These are phyloP conservation scores for Lucifuga dentata DNA, from an alignment of 2,113 vertebrate species.

Conservation along the genomic window DNA sequence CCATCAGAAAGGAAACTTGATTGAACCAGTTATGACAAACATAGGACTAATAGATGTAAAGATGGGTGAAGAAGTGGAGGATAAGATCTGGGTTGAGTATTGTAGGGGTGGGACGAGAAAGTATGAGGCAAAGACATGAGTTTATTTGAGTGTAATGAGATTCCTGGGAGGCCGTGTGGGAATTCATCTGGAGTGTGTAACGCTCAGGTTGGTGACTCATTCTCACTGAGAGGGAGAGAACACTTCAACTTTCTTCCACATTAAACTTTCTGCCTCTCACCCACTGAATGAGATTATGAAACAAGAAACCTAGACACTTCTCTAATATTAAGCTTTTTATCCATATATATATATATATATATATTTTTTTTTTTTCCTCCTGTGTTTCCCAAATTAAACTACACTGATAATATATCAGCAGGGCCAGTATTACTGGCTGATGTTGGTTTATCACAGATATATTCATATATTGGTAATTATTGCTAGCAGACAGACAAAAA, in stretches of 20 bases:
- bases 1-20: conserved; percentile 20
- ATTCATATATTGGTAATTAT: too few species aligned
- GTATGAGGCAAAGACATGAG: conserved; percentile 23
- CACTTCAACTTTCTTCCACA: conserved; percentile 21
- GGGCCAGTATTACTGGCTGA: too few species aligned
- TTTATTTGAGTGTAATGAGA: conserved; percentile 55
- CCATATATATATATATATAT: too few species aligned
- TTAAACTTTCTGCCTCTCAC: conserved; percentile 26
- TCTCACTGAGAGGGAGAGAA: conserved; percentile 11
- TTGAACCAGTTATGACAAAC: conserved; percentile 16
- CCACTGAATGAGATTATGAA: conserved; percentile 10
- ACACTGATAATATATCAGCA: too few species aligned
- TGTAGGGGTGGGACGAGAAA: conserved; percentile 20
- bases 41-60: conserved; percentile 29
- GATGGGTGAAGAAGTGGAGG: conserved; percentile 2
- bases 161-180: conserved; percentile 27
- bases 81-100: conserved; percentile 30
- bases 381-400: too few species aligned
- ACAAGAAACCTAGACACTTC: neutral
- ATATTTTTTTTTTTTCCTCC: too few species aligned
- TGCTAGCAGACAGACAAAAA: too few species aligned
- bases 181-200: conserved; percentile 33
- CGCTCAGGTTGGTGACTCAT: conserved; percentile 50
- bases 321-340: too few species aligned
- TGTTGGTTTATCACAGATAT: too few species aligned